Conservation (phyloP, 2,888 invertebrate genomes). For the Trileptium ribeirensis region DNA sequence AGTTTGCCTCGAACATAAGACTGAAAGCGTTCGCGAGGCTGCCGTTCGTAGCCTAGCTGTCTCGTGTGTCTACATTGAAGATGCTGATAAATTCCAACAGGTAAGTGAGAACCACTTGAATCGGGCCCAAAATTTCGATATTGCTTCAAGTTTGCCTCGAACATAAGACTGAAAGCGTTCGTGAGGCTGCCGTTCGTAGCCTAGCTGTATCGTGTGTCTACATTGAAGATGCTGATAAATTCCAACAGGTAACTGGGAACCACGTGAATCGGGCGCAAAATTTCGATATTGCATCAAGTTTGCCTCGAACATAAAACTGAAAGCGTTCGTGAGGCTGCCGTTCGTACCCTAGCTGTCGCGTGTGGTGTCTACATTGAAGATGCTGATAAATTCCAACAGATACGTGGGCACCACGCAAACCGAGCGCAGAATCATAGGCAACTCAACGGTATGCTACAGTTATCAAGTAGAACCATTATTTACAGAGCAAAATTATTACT, state of each 20-base stretch:
- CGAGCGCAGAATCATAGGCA: no score
- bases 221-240: constrained; percentile 63
- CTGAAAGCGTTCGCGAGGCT: constrained; percentile 61
- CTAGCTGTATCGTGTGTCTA: constrained; percentile 61
- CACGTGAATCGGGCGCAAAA: no score
- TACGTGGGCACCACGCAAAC: constrained; percentile 33
- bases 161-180: constrained; percentile 62
- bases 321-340: constrained; percentile 60
- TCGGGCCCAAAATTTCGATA: no score
- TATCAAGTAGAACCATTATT: no score
- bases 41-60: constrained; percentile 62
- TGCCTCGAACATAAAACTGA: constrained; percentile 63
- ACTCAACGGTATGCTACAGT: no score
- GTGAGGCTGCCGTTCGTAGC: constrained; percentile 61
- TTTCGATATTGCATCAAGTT: constrained; percentile 69
- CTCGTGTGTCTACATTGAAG: constrained; percentile 62
- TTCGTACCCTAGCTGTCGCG: constrained; percentile 61
- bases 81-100: constrained; percentile 62
- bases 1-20: constrained; percentile 63
- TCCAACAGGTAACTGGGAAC: constrained; percentile 53
- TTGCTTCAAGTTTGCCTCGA: constrained; percentile 65
- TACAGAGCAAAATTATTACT: no score
- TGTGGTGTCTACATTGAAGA: constrained; percentile 63
- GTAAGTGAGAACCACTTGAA: constrained; percentile 40
- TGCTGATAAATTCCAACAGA: constrained; percentile 61